Evolutionary conservation across 2,113 vertebrate genomes (phyloP), one percentile per base, ranked within the genome.

Genomic region (Sinosuthora webbiana): DNA sequence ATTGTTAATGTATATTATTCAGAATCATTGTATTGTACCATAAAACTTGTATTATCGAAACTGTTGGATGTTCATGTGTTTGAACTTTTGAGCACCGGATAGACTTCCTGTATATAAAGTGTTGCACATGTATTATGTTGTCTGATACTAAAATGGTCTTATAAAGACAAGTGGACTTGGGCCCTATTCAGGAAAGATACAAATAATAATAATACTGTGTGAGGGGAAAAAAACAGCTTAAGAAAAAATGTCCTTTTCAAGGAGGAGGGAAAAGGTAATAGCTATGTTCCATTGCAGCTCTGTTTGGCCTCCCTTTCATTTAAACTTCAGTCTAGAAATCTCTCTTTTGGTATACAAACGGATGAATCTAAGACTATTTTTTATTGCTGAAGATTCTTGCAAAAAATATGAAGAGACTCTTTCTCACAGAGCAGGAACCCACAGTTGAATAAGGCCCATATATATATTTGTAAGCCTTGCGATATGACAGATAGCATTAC

Each of bases 71-170:
- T 98, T 98, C 98, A 98, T 98, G 98, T 98, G 98, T 98, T 98
- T 98, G 97, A 98, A 97, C 98, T 98, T 98, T 98, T 98, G 98
- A 98, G 98, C 98, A 98, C 98, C 98, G 96, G 98, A 98, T 98
- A 98, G 98, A 98, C 96, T 98, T 98, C 98, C 98, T 99, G 99
- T 99, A 99, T 98, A 99, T 99, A 99, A 98, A 98, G 98, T 98
- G 98, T 98, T 99, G 99, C 98, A 98, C 98, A 98, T 99, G 99
- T 99, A 99, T 99, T 98, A 98, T 99, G 98, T 98, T 98, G 98
- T 98, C 98, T 98, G 97, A 98, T 97, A 98, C 98, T 97, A 98
- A 98, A 98, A 98, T 98, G 98, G 99, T 99, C 98, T 99, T 99
- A 98, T 98, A 98, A 99, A 98, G 98, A 98, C 98, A 93, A 97